Evolutionary conservation across 2,113 vertebrate species (phyloP).

Genomic region (Heliornis fulica): DNA sequence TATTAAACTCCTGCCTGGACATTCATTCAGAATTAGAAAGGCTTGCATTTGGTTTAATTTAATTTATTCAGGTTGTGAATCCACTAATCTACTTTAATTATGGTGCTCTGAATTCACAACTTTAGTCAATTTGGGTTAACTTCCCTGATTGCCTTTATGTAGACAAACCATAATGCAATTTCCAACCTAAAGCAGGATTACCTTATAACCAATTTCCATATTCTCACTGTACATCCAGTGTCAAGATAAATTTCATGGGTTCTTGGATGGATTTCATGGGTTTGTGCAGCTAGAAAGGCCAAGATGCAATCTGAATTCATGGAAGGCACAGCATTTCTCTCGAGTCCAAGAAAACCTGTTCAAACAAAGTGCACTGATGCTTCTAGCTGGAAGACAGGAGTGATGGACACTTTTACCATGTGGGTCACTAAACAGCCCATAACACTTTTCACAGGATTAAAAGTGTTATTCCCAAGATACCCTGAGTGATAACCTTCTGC

Average conservation of each 20-base stretch:
- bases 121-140: constrained; percentile 34
- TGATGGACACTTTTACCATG: neutral
- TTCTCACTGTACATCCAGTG: neutral
- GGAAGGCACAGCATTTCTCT: neutral
- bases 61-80: constrained; percentile 36
- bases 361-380: neutral
- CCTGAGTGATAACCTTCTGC: neutral
- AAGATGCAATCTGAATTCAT: neutral
- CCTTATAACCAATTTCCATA: neutral
- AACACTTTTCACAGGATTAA: neutral
- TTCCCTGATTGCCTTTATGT: neutral
- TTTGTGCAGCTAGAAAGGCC: neutral
- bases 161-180: neutral
- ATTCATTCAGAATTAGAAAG: constrained; percentile 18
- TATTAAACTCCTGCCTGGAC: constrained; percentile 19
- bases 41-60: constrained; percentile 5
- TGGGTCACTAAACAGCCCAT: neutral
- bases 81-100: constrained; percentile 40
- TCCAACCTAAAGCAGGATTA: neutral
- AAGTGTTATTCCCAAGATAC: neutral
- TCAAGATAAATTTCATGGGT: neutral
- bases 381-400: neutral
- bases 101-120: constrained; percentile 23
- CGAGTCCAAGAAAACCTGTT: neutral
- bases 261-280: neutral